phyloP scores from a whole-genome alignment of 2,888 invertebrate genomes.

The Maniola hyperantus region DNA sequence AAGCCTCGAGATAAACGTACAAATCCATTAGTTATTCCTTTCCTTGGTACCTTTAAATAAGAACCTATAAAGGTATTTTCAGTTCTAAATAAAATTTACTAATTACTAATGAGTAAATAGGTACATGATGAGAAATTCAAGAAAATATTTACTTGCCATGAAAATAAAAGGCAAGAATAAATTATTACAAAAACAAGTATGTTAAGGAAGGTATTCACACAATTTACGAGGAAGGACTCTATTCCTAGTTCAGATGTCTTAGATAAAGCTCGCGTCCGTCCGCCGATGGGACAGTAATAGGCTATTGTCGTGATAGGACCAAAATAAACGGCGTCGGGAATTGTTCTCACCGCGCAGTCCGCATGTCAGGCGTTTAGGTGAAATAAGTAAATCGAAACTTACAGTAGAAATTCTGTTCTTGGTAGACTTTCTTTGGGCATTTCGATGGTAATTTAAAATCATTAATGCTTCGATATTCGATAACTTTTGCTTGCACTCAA shows the following conservation, averaged over 20 bases:
- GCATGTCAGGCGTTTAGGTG: slow-evolving; percentile 17
- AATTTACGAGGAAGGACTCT: slow-evolving; percentile 32
- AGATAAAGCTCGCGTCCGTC: slow-evolving; percentile 45
- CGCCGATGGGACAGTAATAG: slow-evolving; percentile 45
- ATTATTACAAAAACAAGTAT: neutral
- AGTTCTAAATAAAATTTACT: neutral
- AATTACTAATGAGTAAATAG: neutral
- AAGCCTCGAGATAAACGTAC: neutral
- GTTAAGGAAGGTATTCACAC: slow-evolving; percentile 12
- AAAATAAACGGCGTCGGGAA: slow-evolving; percentile 44
- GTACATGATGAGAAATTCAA: neutral
- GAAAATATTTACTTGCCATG: too few species aligned
- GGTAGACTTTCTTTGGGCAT: too few species aligned
- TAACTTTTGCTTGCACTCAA: too few species aligned
- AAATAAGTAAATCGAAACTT: slow-evolving; percentile 5
- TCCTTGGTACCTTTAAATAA: neutral
- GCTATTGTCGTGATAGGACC: slow-evolving; percentile 47
- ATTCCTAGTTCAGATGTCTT: slow-evolving; percentile 41
- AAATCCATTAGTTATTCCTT: neutral
- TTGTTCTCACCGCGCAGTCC: slow-evolving; percentile 37
- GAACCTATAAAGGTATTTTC: neutral
- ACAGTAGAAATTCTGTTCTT: too few species aligned
- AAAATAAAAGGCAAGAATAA: neutral
- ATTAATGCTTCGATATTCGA: too few species aligned
- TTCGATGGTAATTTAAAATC: too few species aligned